A percentile compares a stretch with the other conserved stretches of the same genome.
These are phyloP conservation scores for Dusona sp. DNA, from an alignment of 2,888 invertebrate species.

Conservation along the genomic window DNA sequence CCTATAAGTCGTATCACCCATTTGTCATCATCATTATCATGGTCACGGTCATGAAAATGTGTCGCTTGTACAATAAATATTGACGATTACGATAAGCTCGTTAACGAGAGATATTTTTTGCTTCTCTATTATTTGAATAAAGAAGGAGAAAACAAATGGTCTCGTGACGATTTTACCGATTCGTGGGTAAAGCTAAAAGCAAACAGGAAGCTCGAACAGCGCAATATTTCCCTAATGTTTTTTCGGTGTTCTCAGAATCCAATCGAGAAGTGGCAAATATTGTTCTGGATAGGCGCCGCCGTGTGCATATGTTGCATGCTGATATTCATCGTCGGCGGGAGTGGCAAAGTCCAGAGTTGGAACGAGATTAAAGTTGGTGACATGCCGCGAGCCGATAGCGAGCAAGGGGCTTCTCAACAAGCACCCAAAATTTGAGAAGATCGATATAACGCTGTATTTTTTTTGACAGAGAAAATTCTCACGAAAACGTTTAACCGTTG, in stretches of 20 bases:
- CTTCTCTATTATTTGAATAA: not conserved
- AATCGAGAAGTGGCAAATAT: constrained; percentile 82
- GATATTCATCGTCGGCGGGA: constrained; percentile 82
- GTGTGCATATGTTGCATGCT: constrained; percentile 81
- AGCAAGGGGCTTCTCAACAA: constrained; percentile 4
- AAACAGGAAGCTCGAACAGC: not conserved
- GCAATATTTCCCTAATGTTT: not conserved
- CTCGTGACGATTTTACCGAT: not conserved
- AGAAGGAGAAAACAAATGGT: not conserved
- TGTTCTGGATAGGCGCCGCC: constrained; percentile 83
- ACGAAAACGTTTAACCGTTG: not conserved
- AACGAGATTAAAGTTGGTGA: constrained; percentile 75
- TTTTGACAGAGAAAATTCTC: not conserved
- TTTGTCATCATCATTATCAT: constrained; percentile 7
- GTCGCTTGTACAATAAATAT: not conserved
- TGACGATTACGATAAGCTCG: not conserved
- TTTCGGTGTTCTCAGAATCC: constrained; percentile 77
- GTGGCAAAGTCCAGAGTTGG: constrained; percentile 83
- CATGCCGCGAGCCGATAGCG: constrained; percentile 4
- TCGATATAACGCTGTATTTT: not conserved
- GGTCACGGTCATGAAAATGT: not conserved
- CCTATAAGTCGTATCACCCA: constrained; percentile 66
- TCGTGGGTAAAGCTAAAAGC: not conserved
- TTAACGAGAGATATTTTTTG: not conserved
- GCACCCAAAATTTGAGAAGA: constrained; percentile 42